Conservation (phyloP, 1,140 invertebrate species). For the Drosophila oshimai region DNA sequence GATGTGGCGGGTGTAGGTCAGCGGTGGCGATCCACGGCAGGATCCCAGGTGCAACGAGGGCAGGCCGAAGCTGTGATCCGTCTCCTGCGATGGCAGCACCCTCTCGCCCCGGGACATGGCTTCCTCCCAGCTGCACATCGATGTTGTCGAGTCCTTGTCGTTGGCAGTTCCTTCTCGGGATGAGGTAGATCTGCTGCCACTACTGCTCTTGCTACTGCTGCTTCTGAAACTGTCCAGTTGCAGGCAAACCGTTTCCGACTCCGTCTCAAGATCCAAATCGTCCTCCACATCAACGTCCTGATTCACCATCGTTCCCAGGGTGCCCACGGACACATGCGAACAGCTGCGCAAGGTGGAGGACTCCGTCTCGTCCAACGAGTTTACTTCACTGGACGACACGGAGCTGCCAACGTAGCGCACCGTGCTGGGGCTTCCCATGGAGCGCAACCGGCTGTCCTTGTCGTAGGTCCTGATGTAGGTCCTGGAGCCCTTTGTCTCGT, state of each 20-base stretch:
- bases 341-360: constrained; percentile 46
- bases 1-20: constrained; percentile 17
- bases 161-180: neutral
- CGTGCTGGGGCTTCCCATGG: constrained; percentile 25
- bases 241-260: constrained; percentile 26
- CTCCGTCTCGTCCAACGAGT: constrained; percentile 55
- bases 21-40: neutral
- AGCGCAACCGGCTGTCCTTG: neutral
- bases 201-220: neutral
- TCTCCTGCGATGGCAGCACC: neutral
- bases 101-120: constrained; percentile 15
- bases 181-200: neutral
- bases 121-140: constrained; percentile 64
- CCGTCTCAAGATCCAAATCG: constrained; percentile 30
- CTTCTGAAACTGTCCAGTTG: neutral
- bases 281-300: neutral
- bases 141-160: constrained; percentile 52
- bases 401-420: constrained; percentile 52
- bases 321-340: constrained; percentile 20
- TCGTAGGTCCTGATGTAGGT: constrained; percentile 53
- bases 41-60: constrained; percentile 39
- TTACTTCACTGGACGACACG: constrained; percentile 44
- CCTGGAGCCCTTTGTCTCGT: constrained; percentile 22
- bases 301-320: neutral
- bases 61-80: constrained; percentile 1